Conservation (phyloP, 2,888 invertebrate genomes). For the Dolichomitus sp. region DNA sequence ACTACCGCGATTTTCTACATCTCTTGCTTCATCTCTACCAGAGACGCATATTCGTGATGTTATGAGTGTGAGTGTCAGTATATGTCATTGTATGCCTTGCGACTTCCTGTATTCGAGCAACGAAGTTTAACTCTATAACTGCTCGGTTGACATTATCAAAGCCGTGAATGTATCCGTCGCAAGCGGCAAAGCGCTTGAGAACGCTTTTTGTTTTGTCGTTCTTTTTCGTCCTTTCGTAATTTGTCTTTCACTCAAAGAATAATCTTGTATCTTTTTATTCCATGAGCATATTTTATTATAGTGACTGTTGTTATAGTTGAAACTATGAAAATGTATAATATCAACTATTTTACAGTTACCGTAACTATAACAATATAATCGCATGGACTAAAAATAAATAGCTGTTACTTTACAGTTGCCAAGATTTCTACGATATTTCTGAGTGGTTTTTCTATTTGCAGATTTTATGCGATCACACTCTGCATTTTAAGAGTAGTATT, state of each 20-base stretch:
- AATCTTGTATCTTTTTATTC: too few species aligned
- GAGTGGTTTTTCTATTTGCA: not conserved
- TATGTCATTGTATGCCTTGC: not conserved
- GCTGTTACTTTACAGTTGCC: too few species aligned
- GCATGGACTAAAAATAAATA: too few species aligned
- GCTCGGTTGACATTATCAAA: constrained; percentile 66
- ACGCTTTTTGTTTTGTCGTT: constrained; percentile 1
- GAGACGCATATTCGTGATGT: constrained; percentile 43
- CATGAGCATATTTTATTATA: too few species aligned
- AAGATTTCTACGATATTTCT: too few species aligned
- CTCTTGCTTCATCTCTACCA: constrained; percentile 44
- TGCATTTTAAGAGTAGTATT: not conserved
- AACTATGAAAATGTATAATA: too few species aligned
- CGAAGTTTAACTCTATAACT: constrained; percentile 45
- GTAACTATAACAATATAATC: too few species aligned
- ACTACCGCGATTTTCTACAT: not conserved
- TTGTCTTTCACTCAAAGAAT: not conserved
- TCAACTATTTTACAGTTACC: too few species aligned
- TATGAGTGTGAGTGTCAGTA: constrained; percentile 15
- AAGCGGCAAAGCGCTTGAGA: constrained; percentile 30
- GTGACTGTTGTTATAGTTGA: too few species aligned
- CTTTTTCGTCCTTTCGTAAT: not conserved
- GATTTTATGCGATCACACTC: not conserved
- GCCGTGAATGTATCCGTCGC: constrained; percentile 50
- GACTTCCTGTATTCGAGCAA: constrained; percentile 50